These are phyloP conservation scores for Alcedo atthis DNA, from an alignment of 2,797 vertebrate genomes.

Conservation along the genomic window DNA sequence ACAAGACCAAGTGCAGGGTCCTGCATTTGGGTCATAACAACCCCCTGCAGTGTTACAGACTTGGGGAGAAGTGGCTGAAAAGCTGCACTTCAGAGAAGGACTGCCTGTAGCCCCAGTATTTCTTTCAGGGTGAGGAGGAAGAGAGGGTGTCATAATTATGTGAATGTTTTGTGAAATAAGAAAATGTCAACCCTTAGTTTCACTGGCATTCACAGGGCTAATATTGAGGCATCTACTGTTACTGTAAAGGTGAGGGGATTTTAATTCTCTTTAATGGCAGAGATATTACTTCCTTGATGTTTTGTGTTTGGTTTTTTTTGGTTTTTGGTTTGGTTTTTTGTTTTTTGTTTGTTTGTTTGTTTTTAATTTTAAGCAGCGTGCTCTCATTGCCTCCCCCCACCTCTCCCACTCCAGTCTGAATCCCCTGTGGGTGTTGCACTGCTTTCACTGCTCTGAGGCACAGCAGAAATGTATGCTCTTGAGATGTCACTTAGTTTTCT, in stretches of 20 bases:
- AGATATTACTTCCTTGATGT: background rate
- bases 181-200: background rate
- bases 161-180: background rate
- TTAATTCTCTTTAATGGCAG: background rate
- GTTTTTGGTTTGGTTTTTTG: too few relatives aligned
- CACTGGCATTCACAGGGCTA: background rate
- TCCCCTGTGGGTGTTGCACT: background rate
- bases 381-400: background rate
- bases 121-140: background rate
- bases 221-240: accelerated
- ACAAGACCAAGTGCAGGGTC: too few relatives aligned
- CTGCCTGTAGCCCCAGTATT: background rate
- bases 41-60: too few relatives aligned
- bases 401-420: background rate
- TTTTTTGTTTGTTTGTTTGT: too few relatives aligned
- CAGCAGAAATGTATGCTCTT: background rate
- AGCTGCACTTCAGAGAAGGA: too few relatives aligned
- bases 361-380: background rate
- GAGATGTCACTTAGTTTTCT: background rate
- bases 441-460: background rate
- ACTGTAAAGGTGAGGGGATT: background rate
- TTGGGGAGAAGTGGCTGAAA: too few relatives aligned
- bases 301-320: background rate
- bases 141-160: accelerated
- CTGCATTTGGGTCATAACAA: too few relatives aligned